phyloP scores from a whole-genome alignment of 2,797 vertebrate species.

The Gallinago nigripennis region DNA sequence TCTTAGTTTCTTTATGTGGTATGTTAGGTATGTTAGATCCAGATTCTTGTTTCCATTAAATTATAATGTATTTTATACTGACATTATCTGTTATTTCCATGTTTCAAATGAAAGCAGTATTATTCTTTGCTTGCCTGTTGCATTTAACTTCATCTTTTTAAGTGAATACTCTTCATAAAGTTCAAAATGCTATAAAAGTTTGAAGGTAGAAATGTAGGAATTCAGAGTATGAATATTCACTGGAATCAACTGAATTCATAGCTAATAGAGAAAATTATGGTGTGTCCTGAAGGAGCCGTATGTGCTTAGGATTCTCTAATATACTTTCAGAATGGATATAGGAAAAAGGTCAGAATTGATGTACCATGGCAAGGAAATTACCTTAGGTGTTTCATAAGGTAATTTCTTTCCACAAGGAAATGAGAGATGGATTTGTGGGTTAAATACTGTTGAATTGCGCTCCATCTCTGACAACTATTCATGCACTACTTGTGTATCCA shows the following conservation, averaged over 20 bases:
- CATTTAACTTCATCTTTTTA: not conserved
- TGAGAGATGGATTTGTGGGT: not conserved
- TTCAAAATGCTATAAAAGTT: not conserved
- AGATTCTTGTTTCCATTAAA: not conserved
- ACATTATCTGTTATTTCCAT: not conserved
- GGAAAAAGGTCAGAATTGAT: constrained; percentile 34
- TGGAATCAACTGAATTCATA: not conserved
- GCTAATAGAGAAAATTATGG: not conserved
- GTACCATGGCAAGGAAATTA: not conserved
- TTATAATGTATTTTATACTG: not conserved
- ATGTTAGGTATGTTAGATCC: not conserved
- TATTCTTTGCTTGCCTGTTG: not conserved
- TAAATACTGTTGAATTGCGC: not conserved
- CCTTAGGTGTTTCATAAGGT: not conserved
- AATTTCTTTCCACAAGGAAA: not conserved
- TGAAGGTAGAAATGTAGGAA: not conserved
- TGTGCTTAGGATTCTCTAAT: not conserved
- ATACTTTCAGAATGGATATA: not conserved
- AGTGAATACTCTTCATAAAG: not conserved
- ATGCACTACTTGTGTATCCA: not conserved
- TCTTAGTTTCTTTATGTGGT: not conserved
- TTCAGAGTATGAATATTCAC: not conserved
- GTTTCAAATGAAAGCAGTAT: not conserved
- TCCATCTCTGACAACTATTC: not conserved
- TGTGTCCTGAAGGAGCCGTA: not conserved